phyloP scores from a whole-genome alignment of 2,113 vertebrate genomes.

The Prinia subflava region DNA sequence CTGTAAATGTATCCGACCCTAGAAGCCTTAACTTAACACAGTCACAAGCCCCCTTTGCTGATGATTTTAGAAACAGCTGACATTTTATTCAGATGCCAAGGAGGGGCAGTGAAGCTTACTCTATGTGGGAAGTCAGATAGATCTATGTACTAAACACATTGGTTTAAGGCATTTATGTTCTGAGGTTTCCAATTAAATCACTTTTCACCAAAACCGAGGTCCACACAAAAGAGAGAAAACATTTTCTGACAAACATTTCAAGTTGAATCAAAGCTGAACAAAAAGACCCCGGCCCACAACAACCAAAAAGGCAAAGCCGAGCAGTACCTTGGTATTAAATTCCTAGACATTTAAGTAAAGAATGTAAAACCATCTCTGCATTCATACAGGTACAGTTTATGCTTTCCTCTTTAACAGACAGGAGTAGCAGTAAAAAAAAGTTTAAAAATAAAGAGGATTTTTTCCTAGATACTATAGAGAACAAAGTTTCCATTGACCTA shows the following conservation, averaged over 20 bases:
- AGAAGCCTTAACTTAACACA: conserved; percentile 17
- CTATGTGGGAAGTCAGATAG: conserved; percentile 1
- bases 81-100: conserved; percentile 31
- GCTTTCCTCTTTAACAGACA: not conserved
- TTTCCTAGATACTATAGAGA: not conserved
- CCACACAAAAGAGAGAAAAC: not conserved
- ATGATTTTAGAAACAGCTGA: conserved; percentile 39
- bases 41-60: not conserved
- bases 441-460: not conserved
- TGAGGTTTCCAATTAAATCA: conserved; percentile 26
- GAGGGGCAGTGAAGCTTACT: conserved; percentile 41
- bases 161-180: not conserved
- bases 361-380: conserved; percentile 30
- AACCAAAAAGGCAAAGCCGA: not conserved
- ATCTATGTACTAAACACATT: not conserved
- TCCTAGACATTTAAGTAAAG: conserved; percentile 24
- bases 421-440: not conserved
- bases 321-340: not conserved
- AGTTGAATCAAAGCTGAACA: conserved; percentile 17
- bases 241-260: conserved; percentile 3
- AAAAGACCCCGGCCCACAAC: not conserved
- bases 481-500: not conserved
- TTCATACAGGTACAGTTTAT: conserved; percentile 3
- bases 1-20: conserved; percentile 44
- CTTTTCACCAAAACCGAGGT: not conserved